phyloP scores from a whole-genome alignment of 2,113 vertebrate genomes.

The Psilopsiagon aymara region DNA sequence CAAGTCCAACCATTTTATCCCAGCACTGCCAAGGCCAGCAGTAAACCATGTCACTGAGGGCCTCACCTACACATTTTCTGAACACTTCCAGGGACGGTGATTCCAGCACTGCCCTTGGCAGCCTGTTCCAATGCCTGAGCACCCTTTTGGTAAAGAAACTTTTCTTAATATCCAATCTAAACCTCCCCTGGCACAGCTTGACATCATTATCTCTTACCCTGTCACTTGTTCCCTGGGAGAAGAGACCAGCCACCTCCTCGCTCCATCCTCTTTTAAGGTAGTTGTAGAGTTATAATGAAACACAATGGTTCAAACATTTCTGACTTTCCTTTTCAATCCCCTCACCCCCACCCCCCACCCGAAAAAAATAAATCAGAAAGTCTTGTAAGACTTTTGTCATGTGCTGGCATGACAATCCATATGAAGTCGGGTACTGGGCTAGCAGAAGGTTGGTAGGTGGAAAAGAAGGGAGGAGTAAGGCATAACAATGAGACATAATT shows the following conservation, averaged over 20 bases:
- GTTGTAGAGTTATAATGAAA: neutral
- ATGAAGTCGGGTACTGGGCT: constrained; percentile 2
- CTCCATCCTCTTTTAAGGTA: neutral
- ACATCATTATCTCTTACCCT: neutral
- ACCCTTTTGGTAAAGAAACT: neutral
- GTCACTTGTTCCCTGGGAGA: neutral
- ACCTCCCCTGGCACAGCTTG: neutral
- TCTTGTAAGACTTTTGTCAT: neutral
- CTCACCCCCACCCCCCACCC: neutral
- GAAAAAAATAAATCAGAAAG: too few relatives aligned
- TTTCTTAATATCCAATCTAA: neutral
- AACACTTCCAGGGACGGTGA: neutral
- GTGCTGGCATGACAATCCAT: neutral
- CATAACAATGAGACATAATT: constrained; percentile 58
- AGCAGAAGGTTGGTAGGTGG: constrained; percentile 66
- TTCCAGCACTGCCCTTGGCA: neutral
- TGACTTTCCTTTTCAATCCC: neutral
- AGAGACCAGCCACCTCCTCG: neutral
- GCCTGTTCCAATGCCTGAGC: neutral
- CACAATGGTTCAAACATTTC: neutral
- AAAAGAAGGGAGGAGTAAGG: constrained; percentile 40
- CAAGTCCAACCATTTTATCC: neutral
- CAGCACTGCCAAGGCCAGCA: neutral
- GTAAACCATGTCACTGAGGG: neutral
- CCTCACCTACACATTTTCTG: neutral